These are phyloP conservation scores for Drosophila lini DNA, from an alignment of 1,140 invertebrate species.

Conservation along the genomic window DNA sequence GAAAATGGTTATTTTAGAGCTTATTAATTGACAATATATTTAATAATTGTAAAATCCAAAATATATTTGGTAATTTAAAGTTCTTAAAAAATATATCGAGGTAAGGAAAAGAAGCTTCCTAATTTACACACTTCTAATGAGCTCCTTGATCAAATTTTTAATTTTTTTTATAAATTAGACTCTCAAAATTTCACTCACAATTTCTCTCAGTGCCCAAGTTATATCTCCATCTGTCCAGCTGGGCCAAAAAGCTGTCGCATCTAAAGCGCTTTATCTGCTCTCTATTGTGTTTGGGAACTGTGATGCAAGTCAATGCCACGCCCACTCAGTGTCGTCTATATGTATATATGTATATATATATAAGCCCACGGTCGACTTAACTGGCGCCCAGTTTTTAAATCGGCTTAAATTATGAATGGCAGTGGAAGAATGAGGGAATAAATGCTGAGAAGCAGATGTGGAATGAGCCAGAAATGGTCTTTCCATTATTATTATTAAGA, in stretches of 20 bases:
- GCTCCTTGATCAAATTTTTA: too few species aligned
- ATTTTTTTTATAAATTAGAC: too few species aligned
- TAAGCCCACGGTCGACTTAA: constrained; percentile 29
- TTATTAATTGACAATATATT: background rate
- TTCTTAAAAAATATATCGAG: too few species aligned
- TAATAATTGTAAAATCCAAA: background rate
- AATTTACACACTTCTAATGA: too few species aligned
- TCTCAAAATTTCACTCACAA: background rate
- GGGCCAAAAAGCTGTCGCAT: constrained; percentile 43
- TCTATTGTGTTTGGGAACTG: constrained; percentile 33
- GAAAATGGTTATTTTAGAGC: background rate
- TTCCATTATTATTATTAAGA: constrained; percentile 66
- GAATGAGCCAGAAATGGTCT: constrained; percentile 50
- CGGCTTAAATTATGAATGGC: constrained; percentile 55
- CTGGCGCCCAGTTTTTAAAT: constrained; percentile 55
- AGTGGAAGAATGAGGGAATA: constrained; percentile 1
- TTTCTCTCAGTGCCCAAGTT: background rate
- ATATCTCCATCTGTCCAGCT: constrained; percentile 39
- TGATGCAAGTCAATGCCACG: constrained; percentile 43
- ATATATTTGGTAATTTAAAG: too few species aligned
- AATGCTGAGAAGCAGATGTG: constrained; percentile 39
- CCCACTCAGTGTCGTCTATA: constrained; percentile 24
- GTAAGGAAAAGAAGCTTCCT: too few species aligned
- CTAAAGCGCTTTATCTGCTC: constrained; percentile 36
- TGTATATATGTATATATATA: background rate